Evolutionary conservation across 1,140 invertebrate species (phyloP).

Genomic region (Aphelenchoides avenae): DNA sequence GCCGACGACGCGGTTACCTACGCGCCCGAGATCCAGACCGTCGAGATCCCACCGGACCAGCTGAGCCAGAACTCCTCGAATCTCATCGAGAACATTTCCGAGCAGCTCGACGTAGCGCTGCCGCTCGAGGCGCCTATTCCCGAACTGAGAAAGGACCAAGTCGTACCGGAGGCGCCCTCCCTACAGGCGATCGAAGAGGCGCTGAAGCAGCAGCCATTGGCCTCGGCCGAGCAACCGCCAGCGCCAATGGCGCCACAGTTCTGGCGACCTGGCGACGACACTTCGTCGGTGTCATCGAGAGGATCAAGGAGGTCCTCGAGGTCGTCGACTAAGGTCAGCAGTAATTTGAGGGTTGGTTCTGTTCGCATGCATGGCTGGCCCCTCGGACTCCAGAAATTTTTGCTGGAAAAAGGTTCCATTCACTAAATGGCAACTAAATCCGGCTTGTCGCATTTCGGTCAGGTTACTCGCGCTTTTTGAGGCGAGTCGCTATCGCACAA

Average conservation of each 20-base stretch:
- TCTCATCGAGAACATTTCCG: constrained; percentile 15
- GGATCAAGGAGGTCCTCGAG: neutral
- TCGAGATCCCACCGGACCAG: constrained; percentile 56
- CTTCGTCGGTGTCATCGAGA: constrained; percentile 8
- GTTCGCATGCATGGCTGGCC: constrained; percentile 18
- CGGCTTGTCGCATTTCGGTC: too few species aligned
- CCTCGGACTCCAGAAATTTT: too few species aligned
- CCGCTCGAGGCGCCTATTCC: too few species aligned
- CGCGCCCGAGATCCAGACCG: constrained; percentile 52
- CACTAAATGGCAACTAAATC: too few species aligned
- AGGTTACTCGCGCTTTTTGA: constrained; percentile 15
- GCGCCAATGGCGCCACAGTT: constrained; percentile 1
- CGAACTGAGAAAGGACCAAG: too few species aligned
- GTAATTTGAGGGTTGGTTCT: neutral
- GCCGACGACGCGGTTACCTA: constrained; percentile 53
- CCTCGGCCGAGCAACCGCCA: neutral
- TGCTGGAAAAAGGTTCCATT: too few species aligned
- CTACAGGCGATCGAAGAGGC: neutral
- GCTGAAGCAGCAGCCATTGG: constrained; percentile 4
- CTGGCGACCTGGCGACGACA: constrained; percentile 6
- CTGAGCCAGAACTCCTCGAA: constrained; percentile 49
- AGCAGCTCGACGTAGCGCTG: constrained; percentile 5
- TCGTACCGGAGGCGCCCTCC: too few species aligned
- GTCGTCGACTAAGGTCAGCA: neutral
- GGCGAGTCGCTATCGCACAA: constrained; percentile 47